Evolutionary conservation across 2,113 vertebrate genomes (phyloP).

Genomic region (Hepsetus odoe): DNA sequence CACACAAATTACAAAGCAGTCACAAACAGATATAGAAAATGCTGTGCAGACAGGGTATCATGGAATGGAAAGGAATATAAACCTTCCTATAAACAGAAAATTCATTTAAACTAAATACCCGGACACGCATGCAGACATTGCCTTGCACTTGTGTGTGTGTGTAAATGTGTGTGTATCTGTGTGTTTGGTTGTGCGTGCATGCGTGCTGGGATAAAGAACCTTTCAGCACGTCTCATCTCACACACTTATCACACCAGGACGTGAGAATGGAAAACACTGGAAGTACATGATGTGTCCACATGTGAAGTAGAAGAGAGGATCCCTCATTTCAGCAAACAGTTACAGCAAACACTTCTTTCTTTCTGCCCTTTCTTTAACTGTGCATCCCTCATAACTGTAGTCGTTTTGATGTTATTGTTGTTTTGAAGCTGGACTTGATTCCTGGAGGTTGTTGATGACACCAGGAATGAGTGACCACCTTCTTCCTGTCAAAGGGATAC

Average conservation of each 20-base stretch:
- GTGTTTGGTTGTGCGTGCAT: slow-evolving; percentile 27
- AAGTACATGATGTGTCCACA: slow-evolving; percentile 91
- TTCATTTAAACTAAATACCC: slow-evolving; percentile 29
- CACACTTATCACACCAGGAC: slow-evolving; percentile 58
- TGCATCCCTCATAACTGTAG: slow-evolving; percentile 33
- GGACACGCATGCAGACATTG: slow-evolving; percentile 29
- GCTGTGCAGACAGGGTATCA: slow-evolving; percentile 36
- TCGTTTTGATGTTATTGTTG: slow-evolving; percentile 34
- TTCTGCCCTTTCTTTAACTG: slow-evolving; percentile 55
- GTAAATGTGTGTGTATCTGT: slow-evolving; percentile 1
- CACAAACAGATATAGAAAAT: slow-evolving; percentile 34
- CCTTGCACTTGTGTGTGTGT: slow-evolving; percentile 26
- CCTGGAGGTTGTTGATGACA: slow-evolving; percentile 15
- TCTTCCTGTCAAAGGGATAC: slow-evolving; percentile 18
- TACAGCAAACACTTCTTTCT: slow-evolving; percentile 70
- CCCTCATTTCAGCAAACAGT: slow-evolving; percentile 79
- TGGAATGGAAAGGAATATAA: slow-evolving; percentile 24
- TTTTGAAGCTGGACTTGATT: slow-evolving; percentile 38
- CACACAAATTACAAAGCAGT: slow-evolving; percentile 22
- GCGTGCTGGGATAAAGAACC: slow-evolving; percentile 45
- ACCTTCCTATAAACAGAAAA: slow-evolving; percentile 37
- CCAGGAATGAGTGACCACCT: slow-evolving; percentile 7
- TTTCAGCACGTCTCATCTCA: slow-evolving; percentile 63
- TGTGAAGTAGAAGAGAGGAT: slow-evolving; percentile 87
- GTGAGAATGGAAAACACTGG: slow-evolving; percentile 89